phyloP scores from a whole-genome alignment of 1,140 invertebrate species.

The Anadara kagoshimensis region DNA sequence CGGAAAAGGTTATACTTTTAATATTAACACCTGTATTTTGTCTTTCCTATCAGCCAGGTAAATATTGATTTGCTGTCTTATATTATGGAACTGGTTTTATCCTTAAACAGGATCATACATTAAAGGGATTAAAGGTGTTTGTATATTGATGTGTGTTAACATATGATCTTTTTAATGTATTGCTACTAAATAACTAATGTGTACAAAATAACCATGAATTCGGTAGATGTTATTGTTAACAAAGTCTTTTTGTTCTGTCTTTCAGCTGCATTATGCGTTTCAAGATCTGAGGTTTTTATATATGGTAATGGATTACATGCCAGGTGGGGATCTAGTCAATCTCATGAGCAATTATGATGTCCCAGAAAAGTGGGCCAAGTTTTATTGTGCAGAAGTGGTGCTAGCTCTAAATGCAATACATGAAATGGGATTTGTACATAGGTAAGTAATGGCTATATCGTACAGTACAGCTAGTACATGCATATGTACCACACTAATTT shows the following conservation, averaged over 20 bases:
- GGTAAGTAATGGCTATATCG: conserved; percentile 70
- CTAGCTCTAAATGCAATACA: conserved; percentile 98
- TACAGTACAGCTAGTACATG: neutral
- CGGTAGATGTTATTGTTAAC: neutral
- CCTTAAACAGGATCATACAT: no score
- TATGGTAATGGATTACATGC: conserved; percentile 99
- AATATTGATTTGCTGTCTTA: neutral
- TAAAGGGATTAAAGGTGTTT: no score
- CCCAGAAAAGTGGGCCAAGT: conserved; percentile 98
- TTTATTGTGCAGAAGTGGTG: conserved; percentile 99
- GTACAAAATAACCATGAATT: no score
- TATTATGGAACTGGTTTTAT: no score
- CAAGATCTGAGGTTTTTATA: conserved; percentile 88
- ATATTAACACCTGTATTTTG: no score
- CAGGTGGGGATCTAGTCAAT: conserved; percentile 98
- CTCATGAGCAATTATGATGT: conserved; percentile 99
- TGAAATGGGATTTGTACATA: conserved; percentile 98
- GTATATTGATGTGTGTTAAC: no score
- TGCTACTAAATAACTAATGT: no score
- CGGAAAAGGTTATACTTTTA: no score
- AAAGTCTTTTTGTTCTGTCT: conserved; percentile 29
- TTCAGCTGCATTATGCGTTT: conserved; percentile 98
- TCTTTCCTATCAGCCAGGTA: no score
- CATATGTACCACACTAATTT: neutral
- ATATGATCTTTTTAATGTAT: no score